These are phyloP conservation scores for Neofelis nebulosa DNA, from an alignment of 2,113 vertebrate genomes.

Conservation along the genomic window DNA sequence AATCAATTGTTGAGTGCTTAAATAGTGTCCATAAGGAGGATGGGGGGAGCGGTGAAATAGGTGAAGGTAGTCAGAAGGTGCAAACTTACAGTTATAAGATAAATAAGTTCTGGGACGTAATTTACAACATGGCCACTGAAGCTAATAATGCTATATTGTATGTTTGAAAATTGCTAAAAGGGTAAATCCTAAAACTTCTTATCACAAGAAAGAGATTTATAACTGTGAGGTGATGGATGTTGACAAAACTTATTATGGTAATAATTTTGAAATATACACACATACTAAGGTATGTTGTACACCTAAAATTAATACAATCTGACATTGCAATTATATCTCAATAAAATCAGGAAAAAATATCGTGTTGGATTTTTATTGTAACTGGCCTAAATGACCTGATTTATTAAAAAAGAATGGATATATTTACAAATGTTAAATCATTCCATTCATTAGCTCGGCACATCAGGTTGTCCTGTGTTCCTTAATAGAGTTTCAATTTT, in stretches of 20 bases:
- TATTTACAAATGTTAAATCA: neutral
- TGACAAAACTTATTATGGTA: neutral
- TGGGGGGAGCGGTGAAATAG: neutral
- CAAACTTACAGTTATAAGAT: neutral
- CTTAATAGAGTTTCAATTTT: neutral
- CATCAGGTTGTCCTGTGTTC: neutral
- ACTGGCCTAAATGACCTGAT: neutral
- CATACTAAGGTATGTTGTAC: neutral
- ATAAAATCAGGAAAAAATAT: neutral
- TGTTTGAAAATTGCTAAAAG: neutral
- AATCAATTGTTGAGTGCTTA: neutral
- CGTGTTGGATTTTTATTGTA: neutral
- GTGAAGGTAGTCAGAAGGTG: neutral
- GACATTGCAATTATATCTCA: neutral
- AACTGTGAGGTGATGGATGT: neutral
- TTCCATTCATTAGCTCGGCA: neutral
- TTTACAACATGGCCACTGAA: neutral
- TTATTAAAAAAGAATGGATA: neutral
- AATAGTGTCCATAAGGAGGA: neutral
- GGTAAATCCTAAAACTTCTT: neutral
- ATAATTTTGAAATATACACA: neutral
- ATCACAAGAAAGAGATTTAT: neutral
- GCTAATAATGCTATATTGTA: neutral
- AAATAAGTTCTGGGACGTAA: neutral
- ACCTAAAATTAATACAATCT: neutral